Evolutionary conservation across 2,113 vertebrate species (phyloP).

Genomic region (Trinectes maculatus): DNA sequence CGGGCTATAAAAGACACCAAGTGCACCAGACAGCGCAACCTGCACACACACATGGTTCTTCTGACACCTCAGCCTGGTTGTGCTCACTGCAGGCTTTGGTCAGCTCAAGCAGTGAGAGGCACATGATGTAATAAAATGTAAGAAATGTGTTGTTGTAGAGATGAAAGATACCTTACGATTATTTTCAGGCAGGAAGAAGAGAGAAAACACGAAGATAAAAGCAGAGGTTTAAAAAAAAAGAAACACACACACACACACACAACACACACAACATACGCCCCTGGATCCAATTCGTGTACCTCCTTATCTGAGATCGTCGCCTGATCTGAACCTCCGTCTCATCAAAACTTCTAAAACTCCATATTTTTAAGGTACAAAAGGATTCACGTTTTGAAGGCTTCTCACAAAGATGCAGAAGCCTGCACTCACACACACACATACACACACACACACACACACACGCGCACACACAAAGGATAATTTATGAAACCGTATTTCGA

Average conservation of each 20-base stretch:
- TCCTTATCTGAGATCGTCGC: too few species aligned
- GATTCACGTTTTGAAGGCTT: too few species aligned
- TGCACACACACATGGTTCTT: not conserved
- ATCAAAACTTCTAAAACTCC: too few species aligned
- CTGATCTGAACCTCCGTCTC: too few species aligned
- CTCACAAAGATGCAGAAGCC: too few species aligned
- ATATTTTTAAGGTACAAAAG: too few species aligned
- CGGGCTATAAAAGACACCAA: slow-evolving; percentile 5
- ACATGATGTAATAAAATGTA: slow-evolving; percentile 52
- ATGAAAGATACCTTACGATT: slow-evolving; percentile 27
- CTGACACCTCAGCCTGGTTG: slow-evolving; percentile 17
- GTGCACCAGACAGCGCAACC: not conserved
- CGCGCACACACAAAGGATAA: not conserved
- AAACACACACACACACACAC: not conserved
- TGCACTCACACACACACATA: too few species aligned
- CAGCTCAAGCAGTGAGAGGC: slow-evolving; percentile 1
- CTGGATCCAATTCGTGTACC: not conserved
- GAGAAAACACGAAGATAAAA: slow-evolving; percentile 21
- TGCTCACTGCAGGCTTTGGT: slow-evolving; percentile 2
- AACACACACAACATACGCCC: not conserved
- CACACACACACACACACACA: not conserved
- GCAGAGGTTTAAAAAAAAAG: slow-evolving; percentile 2
- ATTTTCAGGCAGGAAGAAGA: slow-evolving; percentile 11
- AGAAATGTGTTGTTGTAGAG: slow-evolving; percentile 18
- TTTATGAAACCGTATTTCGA: too few species aligned